Evolutionary conservation across 2,113 vertebrate genomes (phyloP).

Genomic region (Malurus elegans): DNA sequence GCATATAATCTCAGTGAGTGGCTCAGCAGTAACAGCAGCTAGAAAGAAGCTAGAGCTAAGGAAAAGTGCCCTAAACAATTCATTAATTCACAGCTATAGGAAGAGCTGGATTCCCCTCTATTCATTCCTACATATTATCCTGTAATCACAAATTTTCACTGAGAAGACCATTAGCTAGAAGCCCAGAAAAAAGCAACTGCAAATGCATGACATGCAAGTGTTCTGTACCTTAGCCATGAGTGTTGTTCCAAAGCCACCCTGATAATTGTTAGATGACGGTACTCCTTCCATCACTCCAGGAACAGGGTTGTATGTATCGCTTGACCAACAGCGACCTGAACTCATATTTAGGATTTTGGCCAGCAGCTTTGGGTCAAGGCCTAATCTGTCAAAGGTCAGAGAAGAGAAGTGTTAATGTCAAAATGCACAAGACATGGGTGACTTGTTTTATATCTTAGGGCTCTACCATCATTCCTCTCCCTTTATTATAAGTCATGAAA

Average conservation of each 20-base stretch:
- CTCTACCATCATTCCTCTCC: slow-evolving; percentile 62
- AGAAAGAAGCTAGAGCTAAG: not conserved
- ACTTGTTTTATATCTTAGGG: slow-evolving; percentile 69
- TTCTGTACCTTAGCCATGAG: slow-evolving; percentile 94
- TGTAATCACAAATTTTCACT: not conserved
- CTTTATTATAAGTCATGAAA: slow-evolving; percentile 71
- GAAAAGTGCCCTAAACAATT: not conserved
- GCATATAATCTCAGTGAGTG: not conserved
- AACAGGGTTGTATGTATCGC: slow-evolving; percentile 96
- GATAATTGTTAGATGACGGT: slow-evolving; percentile 95
- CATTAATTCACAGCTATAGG: not conserved
- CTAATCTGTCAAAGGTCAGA: slow-evolving; percentile 87
- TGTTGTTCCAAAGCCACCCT: slow-evolving; percentile 93
- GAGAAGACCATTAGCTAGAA: not conserved
- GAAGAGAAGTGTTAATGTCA: slow-evolving; percentile 77
- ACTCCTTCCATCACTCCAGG: slow-evolving; percentile 99
- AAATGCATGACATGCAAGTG: not conserved
- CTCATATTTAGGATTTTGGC: slow-evolving; percentile 98
- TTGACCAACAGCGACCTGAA: slow-evolving; percentile 98
- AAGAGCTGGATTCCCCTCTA: not conserved
- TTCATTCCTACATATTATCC: not conserved
- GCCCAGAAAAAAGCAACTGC: not conserved
- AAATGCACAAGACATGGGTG: slow-evolving; percentile 66
- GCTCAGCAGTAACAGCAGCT: not conserved
- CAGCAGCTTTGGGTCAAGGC: slow-evolving; percentile 96